Evolutionary conservation across 2,113 vertebrate genomes (phyloP).

Genomic region (Oophaga pumilio): DNA sequence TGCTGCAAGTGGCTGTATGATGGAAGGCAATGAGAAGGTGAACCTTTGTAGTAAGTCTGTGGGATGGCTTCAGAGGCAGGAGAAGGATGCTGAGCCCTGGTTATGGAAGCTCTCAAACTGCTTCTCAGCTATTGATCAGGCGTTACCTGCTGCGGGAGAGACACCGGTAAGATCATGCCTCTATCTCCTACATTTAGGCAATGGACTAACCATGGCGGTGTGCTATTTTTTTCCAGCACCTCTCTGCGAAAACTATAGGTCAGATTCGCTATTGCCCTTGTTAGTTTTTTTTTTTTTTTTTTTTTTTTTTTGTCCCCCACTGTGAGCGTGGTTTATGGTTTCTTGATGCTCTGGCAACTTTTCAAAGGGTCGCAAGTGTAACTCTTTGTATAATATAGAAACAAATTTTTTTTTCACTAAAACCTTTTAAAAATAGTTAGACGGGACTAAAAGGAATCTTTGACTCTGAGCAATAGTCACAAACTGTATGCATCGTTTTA

Average conservation of each 20-base stretch:
- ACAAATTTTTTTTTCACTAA: no score
- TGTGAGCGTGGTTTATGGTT: no score
- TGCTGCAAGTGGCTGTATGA: constrained; percentile 77
- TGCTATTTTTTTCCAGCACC: not conserved
- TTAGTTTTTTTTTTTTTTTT: no score
- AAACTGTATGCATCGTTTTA: no score
- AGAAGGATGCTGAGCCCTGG: constrained; percentile 82
- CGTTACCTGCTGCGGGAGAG: constrained; percentile 66
- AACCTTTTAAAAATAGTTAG: no score
- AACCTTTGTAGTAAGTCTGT: constrained; percentile 75
- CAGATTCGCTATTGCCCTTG: no score
- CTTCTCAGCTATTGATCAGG: constrained; percentile 83
- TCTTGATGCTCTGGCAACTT: no score
- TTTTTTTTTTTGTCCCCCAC: no score
- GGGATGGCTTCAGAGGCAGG: constrained; percentile 80
- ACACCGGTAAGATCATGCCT: constrained; percentile 73
- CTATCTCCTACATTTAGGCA: not conserved
- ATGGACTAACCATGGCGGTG: not conserved
- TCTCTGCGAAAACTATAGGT: not conserved
- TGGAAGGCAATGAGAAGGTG: constrained; percentile 87
- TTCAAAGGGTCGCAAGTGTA: no score
- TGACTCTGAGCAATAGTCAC: no score
- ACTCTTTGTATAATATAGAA: no score
- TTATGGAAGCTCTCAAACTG: constrained; percentile 92
- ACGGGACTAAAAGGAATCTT: no score